Evolutionary conservation across 2,113 vertebrate species (phyloP).

Genomic region (Indicator maculatus): DNA sequence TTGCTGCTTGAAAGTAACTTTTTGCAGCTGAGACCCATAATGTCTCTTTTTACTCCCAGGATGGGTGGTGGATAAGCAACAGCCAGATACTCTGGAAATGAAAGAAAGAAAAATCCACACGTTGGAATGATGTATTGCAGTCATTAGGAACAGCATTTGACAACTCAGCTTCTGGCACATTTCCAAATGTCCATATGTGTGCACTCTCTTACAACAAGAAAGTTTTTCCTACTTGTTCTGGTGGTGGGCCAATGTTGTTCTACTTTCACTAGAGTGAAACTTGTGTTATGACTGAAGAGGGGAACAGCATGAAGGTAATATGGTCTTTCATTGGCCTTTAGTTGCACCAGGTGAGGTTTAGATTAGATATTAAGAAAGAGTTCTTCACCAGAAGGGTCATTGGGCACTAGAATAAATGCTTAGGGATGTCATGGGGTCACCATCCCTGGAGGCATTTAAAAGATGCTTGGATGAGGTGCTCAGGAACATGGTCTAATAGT

Average conservation of each 20-base stretch:
- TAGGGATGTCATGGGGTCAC: no score
- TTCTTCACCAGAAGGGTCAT: no score
- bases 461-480: no score
- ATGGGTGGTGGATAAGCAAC: neutral
- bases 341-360: no score
- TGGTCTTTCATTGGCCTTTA: neutral
- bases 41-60: slow-evolving; percentile 22
- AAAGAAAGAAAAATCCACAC: slow-evolving; percentile 38
- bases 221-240: neutral
- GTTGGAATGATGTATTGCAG: slow-evolving; percentile 54
- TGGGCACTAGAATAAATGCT: no score
- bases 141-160: slow-evolving; percentile 49
- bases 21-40: neutral
- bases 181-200: neutral
- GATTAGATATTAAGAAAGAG: no score
- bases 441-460: no score
- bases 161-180: slow-evolving; percentile 20
- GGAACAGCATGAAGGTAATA: neutral
- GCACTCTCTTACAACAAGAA: neutral
- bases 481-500: no score
- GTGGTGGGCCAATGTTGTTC: neutral
- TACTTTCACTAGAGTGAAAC: neutral
- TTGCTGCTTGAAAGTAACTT: neutral
- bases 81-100: slow-evolving; percentile 36
- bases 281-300: accelerated